Percentiles rank a stretch among this genome's conserved stretches.
These are phyloP conservation scores for Centrocercus urophasianus DNA, from an alignment of 2,113 vertebrate genomes.

Conservation along the genomic window DNA sequence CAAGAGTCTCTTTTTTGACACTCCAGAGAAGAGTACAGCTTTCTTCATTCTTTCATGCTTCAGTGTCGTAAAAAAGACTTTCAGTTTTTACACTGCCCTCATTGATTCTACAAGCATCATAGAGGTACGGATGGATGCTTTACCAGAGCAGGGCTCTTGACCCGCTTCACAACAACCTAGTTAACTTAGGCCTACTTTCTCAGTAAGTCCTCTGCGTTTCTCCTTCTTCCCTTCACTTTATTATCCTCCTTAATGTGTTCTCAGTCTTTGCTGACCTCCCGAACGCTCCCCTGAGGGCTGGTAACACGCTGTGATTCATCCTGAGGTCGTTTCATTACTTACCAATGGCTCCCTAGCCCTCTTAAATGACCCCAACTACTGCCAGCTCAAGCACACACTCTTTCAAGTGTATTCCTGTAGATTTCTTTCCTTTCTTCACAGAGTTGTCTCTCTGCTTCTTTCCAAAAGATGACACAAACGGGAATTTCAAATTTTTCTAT, in stretches of 20 bases:
- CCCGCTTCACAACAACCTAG: background rate
- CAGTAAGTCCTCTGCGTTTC: background rate
- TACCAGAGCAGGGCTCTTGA: background rate
- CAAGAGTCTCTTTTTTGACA: background rate
- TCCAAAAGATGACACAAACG: background rate
- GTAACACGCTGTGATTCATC: background rate
- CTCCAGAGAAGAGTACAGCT: background rate
- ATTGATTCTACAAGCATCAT: background rate
- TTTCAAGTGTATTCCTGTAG: background rate
- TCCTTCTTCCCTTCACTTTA: slow-evolving; percentile 15
- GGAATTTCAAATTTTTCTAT: background rate
- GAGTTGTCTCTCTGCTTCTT: background rate
- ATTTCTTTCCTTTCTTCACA: background rate
- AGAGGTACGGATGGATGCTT: background rate
- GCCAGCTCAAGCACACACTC: background rate
- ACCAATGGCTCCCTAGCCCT: background rate
- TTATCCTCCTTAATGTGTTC: slow-evolving; percentile 2
- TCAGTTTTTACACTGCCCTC: background rate
- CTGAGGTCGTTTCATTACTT: background rate
- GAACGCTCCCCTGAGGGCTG: background rate
- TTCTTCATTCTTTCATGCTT: background rate
- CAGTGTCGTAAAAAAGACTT: background rate
- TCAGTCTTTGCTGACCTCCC: background rate
- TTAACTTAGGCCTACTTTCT: background rate
- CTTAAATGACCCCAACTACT: background rate